Conservation (phyloP, 2,797 vertebrate species). For the Pteropus rufus region DNA sequence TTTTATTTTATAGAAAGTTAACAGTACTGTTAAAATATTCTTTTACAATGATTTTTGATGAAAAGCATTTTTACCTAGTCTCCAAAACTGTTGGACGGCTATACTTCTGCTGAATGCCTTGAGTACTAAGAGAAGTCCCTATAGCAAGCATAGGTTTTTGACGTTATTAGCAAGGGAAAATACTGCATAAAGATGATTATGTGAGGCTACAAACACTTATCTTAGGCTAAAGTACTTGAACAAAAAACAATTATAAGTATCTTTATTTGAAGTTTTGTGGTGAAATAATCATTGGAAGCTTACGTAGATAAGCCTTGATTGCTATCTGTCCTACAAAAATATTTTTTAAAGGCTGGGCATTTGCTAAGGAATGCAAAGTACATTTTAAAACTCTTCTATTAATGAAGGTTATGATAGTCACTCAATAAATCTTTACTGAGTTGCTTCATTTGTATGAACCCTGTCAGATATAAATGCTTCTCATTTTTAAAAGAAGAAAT, state of each 20-base stretch:
- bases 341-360: neutral
- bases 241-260: neutral
- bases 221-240: neutral
- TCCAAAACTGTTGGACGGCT: neutral
- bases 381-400: neutral
- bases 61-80: neutral
- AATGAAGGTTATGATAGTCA: neutral
- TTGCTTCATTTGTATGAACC: neutral
- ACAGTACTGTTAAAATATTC: neutral
- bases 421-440: neutral
- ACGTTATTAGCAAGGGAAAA: neutral
- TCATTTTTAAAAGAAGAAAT: neutral
- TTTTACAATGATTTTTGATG: neutral
- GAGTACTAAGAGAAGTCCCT: neutral
- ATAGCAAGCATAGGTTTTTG: neutral
- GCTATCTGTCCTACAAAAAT: neutral
- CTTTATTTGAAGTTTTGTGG: slow-evolving; percentile 43
- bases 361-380: neutral
- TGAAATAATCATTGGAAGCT: slow-evolving; percentile 29
- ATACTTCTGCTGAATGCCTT: neutral
- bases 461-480: neutral
- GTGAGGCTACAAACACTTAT: neutral
- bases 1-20: slow-evolving; percentile 18
- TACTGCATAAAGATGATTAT: neutral
- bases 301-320: slow-evolving; percentile 5